Base-by-base conservation (phyloP, 2,888 invertebrate species). In the Brachyopa scutellaris region DNA sequence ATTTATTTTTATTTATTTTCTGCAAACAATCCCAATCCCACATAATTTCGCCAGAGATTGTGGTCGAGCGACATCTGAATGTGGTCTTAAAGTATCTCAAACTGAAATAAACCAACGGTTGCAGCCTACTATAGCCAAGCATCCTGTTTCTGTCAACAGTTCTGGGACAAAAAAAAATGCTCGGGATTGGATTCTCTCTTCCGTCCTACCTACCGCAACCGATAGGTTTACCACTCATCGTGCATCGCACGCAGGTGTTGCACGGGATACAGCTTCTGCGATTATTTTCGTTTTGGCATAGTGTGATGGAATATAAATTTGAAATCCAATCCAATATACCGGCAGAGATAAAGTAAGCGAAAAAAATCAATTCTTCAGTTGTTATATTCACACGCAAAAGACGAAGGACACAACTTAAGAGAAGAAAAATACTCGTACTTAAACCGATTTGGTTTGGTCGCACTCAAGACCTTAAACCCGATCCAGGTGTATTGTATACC, bases 181-280 rank as follows among this genome's bases (percentile, higher is more conserved):
- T 42, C 19, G n/a, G n/a, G 26, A 57, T 40, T 57, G 40, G 15
- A 33, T 42, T 66, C 66, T n/a, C 42, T 29, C 9, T 31, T 26
- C 26, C 26, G 11, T 31, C 11, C 13, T 33, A 38, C 49, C 42
- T 19, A 23, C n/a, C n/a, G n/a, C 17, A 2, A 19, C 17, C 42
- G n/a, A n/a, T n/a, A n/a, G n/a, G n/a, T n/a, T n/a, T n/a, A n/a
- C n/a, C n/a, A n/a, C n/a, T n/a, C n/a, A n/a, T n/a, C n/a, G n/a
- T n/a, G n/a, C 17, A 45, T 23, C 31, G 31, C 66, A 78, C 59
- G 78, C 78, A 73, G 78, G 78, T 78, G 78, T 73, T 78, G 78
- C 78, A 73, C 59, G 45, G 66, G 40, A 72, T 26, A 64, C 15
- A 59, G 11, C 49, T 11, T 11, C 33, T 21, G 15, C 11, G 19